Base-by-base conservation (phyloP, 2,113 vertebrate species). In the Otis tarda region DNA sequence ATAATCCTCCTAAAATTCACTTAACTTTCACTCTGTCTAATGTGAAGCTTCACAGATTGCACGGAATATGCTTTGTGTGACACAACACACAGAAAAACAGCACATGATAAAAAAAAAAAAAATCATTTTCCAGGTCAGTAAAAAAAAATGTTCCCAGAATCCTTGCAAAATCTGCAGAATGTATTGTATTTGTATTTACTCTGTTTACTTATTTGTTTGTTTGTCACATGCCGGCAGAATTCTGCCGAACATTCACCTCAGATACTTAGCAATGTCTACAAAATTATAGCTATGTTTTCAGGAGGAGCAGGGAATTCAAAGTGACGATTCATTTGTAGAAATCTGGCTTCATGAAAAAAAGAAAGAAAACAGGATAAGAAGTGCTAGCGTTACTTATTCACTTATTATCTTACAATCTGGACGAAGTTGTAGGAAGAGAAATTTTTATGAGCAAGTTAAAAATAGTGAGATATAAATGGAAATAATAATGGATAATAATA, bases 381-480 rank as follows among this genome's bases (percentile, higher is more conserved):
- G 89, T 16, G 22, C 63, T 49, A 81, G 68, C 92, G 95, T 94
- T 97, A 97, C 96, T 97, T 97, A 97, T 97, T 98, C 96, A 95
- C 84, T 95, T 97, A 97, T 96, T 97, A 96, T 94, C 96, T 96
- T 98, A 96, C 95, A 97, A 97, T 97, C 97, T 82, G 88, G 96
- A 95, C 91, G 87, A 95, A 94, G 83, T 96, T 77, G 67, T 80
- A 95, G 85, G 76, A 93, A 97, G 80, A 96, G 47, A 96, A 97
- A 97, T 96, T 97, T 90, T 98, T 97, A 97, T 96, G 92, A 97
- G 92, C 89, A 96, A 96, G 94, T 97, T 97, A 97, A 95, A 98
- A 98, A 97, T 96, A 97, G 96, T 78, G 89, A 94, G 94, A 92
- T 95, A 97, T 59, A 74, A 95, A 93, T 87, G 80, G 76, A 89